phyloP scores from a whole-genome alignment of 2,797 vertebrate genomes.

The Antennarius maculatus region DNA sequence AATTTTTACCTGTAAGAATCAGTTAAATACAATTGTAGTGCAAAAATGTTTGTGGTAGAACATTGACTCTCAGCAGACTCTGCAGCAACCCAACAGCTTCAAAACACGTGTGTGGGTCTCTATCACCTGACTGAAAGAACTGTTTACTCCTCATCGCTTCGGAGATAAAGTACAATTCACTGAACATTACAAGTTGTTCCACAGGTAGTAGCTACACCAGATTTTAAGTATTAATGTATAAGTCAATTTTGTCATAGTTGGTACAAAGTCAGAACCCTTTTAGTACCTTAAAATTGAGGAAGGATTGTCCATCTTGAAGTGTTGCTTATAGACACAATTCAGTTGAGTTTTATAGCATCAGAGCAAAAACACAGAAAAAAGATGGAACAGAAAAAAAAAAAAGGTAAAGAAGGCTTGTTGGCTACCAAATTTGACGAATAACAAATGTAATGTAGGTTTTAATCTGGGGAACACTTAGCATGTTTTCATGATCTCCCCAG shows the following conservation, averaged over 20 bases:
- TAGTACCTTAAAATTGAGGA: slow-evolving; percentile 48
- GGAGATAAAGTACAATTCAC: slow-evolving; percentile 53
- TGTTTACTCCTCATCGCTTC: slow-evolving; percentile 59
- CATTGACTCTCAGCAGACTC: slow-evolving; percentile 50
- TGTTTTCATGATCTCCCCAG: too few species aligned
- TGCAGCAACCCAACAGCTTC: slow-evolving; percentile 44
- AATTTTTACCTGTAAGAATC: slow-evolving; percentile 20
- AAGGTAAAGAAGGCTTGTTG: too few species aligned
- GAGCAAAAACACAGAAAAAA: slow-evolving; percentile 12
- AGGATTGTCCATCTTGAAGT: slow-evolving; percentile 29
- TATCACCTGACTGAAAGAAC: slow-evolving; percentile 65
- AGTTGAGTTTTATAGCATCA: neutral
- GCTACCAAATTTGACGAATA: too few species aligned
- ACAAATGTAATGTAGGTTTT: too few species aligned
- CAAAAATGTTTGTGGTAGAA: slow-evolving; percentile 25
- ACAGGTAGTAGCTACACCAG: slow-evolving; percentile 12
- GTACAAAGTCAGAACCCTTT: slow-evolving; percentile 45
- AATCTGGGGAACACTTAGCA: too few species aligned
- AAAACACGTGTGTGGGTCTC: slow-evolving; percentile 52
- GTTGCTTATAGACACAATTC: slow-evolving; percentile 30
- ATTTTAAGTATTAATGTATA: slow-evolving; percentile 8
- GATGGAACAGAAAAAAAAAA: neutral
- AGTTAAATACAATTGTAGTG: slow-evolving; percentile 20
- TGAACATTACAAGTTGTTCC: slow-evolving; percentile 38
- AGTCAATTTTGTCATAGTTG: slow-evolving; percentile 36